Evolutionary conservation across 92 coral and sea anemone species (phyloP), one percentile per base, ranked within the genome.

Genomic region (Parazoanthus swiftii): DNA sequence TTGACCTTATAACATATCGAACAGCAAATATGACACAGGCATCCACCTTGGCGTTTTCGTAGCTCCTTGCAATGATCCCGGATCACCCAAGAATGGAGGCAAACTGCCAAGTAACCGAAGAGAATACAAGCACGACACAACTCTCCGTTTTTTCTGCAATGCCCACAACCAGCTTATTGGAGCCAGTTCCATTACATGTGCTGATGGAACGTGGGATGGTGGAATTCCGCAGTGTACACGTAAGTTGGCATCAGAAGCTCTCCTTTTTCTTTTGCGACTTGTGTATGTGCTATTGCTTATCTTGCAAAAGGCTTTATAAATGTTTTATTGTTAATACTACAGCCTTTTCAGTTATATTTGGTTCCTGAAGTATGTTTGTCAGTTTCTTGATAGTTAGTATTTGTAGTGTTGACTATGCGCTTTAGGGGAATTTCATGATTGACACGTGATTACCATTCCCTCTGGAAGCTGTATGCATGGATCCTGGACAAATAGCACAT

Each of bases 1-100:
- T 51, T 51, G 58, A 51, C 7, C 42, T 38, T 38, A 67, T 15
- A 67, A 67, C 3, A 67, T 9, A 67, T 67, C 25, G 73, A 18
- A 18, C 1, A 70, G 74, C 74, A 13, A 70, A 23, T 70, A 37
- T 70, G 74, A 70, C 33, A 70, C 36, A 9, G 74, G 74, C 4
- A 25, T 70, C 36, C 74, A 70, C 33, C 74, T 70, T 70, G 74
- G 74, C 74, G 33, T 56, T 70, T 70, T 70, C 74, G 36, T 70
- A 70, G 74, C 74, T 70, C 74, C 74, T 9, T 70, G 74, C 36
- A 20, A 70, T 8, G 36, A 70, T 70, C 74, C 74, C 3, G 74
- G 74, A 25, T 70, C 74, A 70, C 74, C 36, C 35, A 70, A 70
- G 35, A 70, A 70, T 70, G 74, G 74, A 23, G 74, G 74, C 13